phyloP scores from a whole-genome alignment of 2,888 invertebrate genomes.

The Pristionchus mayeri region DNA sequence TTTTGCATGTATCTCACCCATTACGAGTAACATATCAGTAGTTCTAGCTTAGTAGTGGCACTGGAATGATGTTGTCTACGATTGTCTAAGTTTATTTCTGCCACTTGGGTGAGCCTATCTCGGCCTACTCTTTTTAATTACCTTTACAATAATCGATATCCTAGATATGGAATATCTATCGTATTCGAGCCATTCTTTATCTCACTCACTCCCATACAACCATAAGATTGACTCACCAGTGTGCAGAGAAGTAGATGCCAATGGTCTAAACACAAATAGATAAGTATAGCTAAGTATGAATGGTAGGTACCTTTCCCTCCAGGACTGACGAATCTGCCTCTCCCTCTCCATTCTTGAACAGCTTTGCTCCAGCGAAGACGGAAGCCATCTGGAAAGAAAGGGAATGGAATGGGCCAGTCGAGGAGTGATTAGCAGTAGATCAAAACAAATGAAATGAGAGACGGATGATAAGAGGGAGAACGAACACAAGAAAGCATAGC shows the following conservation, averaged over 20 bases:
- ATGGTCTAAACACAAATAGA: slow-evolving; percentile 52
- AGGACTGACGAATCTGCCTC: slow-evolving; percentile 15
- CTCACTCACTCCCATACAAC: too few species aligned
- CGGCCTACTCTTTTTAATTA: too few species aligned
- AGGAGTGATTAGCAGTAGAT: neutral
- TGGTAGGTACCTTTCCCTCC: slow-evolving; percentile 44
- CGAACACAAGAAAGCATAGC: neutral
- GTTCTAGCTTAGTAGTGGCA: too few species aligned
- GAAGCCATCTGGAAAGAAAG: slow-evolving; percentile 27
- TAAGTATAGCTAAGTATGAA: neutral
- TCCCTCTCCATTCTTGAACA: slow-evolving; percentile 40
- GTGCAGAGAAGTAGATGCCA: slow-evolving; percentile 78
- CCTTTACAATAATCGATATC: too few species aligned
- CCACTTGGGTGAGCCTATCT: too few species aligned
- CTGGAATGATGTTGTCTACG: too few species aligned
- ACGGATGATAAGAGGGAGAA: neutral
- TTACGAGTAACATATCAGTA: too few species aligned
- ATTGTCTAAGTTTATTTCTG: too few species aligned
- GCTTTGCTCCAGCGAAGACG: slow-evolving; percentile 37
- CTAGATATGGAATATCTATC: too few species aligned
- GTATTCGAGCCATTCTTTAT: too few species aligned
- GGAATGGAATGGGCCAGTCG: neutral
- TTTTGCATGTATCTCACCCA: too few species aligned
- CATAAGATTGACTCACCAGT: too few species aligned
- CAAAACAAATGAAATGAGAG: neutral